Evolutionary conservation across 2,888 invertebrate genomes (phyloP).

Genomic region (Netelia inedita): DNA sequence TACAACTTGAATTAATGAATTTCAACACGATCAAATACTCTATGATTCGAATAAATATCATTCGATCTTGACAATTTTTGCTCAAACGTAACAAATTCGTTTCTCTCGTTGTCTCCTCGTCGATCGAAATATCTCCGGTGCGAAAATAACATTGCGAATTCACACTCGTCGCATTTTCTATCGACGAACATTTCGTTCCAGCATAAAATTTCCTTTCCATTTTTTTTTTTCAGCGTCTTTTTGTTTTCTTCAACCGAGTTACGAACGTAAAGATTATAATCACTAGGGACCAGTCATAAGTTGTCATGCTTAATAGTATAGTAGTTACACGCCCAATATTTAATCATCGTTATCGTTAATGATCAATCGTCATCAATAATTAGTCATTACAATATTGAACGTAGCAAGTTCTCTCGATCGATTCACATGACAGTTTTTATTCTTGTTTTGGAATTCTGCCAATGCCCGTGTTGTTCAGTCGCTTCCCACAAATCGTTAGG

Average conservation of each 20-base stretch:
- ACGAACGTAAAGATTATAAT: conserved; percentile 78
- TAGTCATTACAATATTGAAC: conserved; percentile 67
- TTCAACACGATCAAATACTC: not conserved
- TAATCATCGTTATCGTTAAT: conserved; percentile 69
- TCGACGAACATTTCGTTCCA: conserved; percentile 11
- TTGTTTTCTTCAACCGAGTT: conserved; percentile 73
- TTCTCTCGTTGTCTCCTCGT: not conserved
- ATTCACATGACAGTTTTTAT: conserved; percentile 77
- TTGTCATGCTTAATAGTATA: conserved; percentile 81
- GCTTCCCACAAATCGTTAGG: conserved; percentile 64
- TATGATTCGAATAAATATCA: conserved; percentile 1
- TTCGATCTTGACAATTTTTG: not conserved
- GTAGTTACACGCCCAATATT: conserved; percentile 79
- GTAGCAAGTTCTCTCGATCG: conserved; percentile 65
- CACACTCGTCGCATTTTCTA: not conserved
- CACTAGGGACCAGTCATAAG: conserved; percentile 82
- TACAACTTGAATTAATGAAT: not conserved
- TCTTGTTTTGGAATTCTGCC: conserved; percentile 77
- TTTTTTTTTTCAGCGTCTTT: conserved; percentile 47
- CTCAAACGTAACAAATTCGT: not conserved
- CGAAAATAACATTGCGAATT: not conserved
- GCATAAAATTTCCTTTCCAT: conserved; percentile 30
- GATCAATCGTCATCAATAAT: conserved; percentile 67
- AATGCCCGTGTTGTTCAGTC: conserved; percentile 78
- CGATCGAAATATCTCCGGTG: not conserved